Conservation (phyloP, 92 coral and sea anemone genomes). For the Siderastrea siderea region DNA sequence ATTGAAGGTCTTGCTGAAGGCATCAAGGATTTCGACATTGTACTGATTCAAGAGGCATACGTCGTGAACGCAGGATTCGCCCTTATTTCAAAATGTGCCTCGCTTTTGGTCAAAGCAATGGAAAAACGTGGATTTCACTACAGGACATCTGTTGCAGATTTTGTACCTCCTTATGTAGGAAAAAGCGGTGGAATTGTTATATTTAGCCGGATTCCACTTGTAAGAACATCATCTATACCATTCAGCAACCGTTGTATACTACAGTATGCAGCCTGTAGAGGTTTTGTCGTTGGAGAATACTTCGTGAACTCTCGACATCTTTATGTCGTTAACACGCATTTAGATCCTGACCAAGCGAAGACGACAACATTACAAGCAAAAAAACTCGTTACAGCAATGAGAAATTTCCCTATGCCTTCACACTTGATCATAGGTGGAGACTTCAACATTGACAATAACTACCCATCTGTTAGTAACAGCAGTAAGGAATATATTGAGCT, state of each 20-base stretch:
- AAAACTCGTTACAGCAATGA: conserved; percentile 45
- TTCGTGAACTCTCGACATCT: conserved; percentile 28
- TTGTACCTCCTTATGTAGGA: conserved; percentile 72
- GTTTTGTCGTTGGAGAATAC: conserved; percentile 75
- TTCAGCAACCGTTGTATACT: conserved; percentile 39
- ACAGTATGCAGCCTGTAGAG: conserved; percentile 67
- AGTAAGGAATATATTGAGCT: neutral
- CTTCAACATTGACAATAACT: conserved; percentile 74
- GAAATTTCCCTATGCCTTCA: conserved; percentile 36
- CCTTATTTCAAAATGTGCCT: conserved; percentile 68
- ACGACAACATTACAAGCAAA: conserved; percentile 62
- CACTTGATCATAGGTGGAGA: conserved; percentile 84
- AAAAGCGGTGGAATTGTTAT: conserved; percentile 78
- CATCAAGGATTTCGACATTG: conserved; percentile 70
- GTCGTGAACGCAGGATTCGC: conserved; percentile 72
- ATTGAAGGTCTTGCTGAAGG: conserved; percentile 75
- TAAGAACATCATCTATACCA: conserved; percentile 37
- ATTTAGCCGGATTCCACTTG: conserved; percentile 78
- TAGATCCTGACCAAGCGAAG: conserved; percentile 67
- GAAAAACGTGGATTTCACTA: conserved; percentile 69
- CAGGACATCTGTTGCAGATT: conserved; percentile 55
- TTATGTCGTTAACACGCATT: conserved; percentile 72
- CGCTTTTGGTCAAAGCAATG: conserved; percentile 66
- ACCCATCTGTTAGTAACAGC: conserved; percentile 18
- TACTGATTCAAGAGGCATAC: conserved; percentile 81